These are phyloP conservation scores for Epinephelus malabaricus DNA, from an alignment of 2,797 vertebrate species.

Conservation along the genomic window DNA sequence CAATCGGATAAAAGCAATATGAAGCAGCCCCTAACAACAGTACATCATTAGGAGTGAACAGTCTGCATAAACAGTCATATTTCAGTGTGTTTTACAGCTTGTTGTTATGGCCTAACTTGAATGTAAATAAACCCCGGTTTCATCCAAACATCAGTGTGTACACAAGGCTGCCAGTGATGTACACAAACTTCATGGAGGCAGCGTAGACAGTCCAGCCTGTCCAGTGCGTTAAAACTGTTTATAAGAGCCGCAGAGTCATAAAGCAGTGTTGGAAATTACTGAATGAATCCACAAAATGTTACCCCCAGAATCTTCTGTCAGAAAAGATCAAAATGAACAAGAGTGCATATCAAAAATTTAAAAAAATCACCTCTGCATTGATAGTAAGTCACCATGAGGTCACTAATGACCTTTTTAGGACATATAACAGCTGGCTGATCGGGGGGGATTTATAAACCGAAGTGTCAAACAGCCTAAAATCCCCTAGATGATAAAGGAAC, in stretches of 20 bases:
- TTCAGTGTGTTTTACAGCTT: constrained; percentile 52
- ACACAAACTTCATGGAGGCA: constrained; percentile 40
- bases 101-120: constrained; percentile 36
- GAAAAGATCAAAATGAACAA: constrained; percentile 1
- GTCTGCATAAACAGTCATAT: constrained; percentile 35
- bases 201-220: constrained; percentile 7
- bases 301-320: not conserved
- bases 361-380: not conserved
- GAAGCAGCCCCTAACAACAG: constrained; percentile 17
- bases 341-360: not conserved
- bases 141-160: constrained; percentile 67
- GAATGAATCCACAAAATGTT: constrained; percentile 16
- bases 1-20: constrained; percentile 13
- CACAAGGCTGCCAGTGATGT: constrained; percentile 50
- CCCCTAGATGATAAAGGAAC: not conserved
- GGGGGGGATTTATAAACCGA: not conserved
- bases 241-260: constrained; percentile 26
- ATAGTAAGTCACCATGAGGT: not conserved
- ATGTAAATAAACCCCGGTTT: constrained; percentile 61
- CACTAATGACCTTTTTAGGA: not conserved
- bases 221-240: constrained; percentile 45
- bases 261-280: constrained; percentile 24
- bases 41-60: not conserved
- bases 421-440: not conserved
- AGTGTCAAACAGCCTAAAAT: constrained; percentile 3